Percentiles rank a stretch among this genome's conserved stretches.
Evolutionary conservation across 2,797 vertebrate species (phyloP).

Genomic region (Pseudotriccus pelzelni): DNA sequence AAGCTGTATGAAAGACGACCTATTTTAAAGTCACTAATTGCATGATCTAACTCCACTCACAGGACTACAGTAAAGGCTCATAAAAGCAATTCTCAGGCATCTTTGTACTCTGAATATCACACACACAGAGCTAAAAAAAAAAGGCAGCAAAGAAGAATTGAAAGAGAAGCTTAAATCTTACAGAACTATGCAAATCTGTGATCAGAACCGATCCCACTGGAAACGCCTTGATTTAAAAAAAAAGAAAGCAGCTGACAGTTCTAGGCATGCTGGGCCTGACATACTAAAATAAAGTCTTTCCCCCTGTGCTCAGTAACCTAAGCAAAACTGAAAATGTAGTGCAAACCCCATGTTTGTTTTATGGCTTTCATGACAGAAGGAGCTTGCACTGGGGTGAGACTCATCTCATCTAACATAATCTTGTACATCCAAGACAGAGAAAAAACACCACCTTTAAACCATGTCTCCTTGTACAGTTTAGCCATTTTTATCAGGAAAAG

Average conservation of each 20-base stretch:
- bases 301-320: neutral
- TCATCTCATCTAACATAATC: neutral
- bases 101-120: neutral
- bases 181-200: neutral
- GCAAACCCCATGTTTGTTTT: neutral
- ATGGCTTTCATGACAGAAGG: neutral
- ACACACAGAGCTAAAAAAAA: rapidly evolving
- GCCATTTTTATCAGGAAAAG: neutral
- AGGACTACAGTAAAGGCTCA: neutral
- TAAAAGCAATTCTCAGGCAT: neutral
- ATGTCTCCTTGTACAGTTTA: neutral
- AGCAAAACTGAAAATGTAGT: neutral
- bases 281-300: neutral
- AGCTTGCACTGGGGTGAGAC: neutral
- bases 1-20: neutral
- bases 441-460: neutral
- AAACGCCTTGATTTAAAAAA: neutral
- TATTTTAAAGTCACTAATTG: neutral
- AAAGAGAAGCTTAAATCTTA: neutral
- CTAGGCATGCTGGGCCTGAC: neutral
- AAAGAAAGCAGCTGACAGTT: neutral
- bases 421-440: neutral
- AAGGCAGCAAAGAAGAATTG: neutral
- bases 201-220: neutral
- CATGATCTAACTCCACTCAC: neutral